Evolutionary conservation across 2,113 vertebrate genomes (phyloP), one percentile per base, ranked within the genome.

Genomic region (Ramphastos sulfuratus): DNA sequence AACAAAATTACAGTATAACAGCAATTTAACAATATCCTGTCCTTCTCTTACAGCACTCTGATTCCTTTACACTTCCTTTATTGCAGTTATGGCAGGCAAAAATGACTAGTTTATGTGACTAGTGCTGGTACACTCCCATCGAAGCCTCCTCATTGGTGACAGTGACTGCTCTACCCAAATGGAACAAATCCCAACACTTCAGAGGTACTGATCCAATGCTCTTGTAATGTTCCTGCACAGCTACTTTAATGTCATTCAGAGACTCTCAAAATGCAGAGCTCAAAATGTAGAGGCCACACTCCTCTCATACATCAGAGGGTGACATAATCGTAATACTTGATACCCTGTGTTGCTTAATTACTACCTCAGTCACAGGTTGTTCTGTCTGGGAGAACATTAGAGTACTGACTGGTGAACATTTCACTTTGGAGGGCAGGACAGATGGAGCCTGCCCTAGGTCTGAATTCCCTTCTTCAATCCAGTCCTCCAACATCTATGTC

Each of bases 381-480:
- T 83, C 12, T 75, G 30, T 33, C 20, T 71, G 20, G 9, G 30
- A 58, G 6, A 82, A 11, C 13, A 71, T 37, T 50, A 42, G 16
- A 20, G 27, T 58, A 67, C 8, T 1, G 0, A 48, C 78, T 46
- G 21, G 16, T 33, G 37, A 71, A 35, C 52, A 54, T 54, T 64
- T 61, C n/a, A 15, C 7, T 33, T 19, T 33, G 4, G 15, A 30
- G 54, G 2, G 70, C 25, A 73, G 55, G 44, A 70, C 2, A 11
- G 42, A 55, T 1, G 0, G 15, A 70, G 21, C 37, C 35, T 7
- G 2, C 24, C 25, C 27, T 2, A 0, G 7, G 5, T 30, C 31
- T 67, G 11, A 17, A 71, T 72, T 17, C 35, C 4, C 9, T 52
- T 48, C 18, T 12, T 82, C 55, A 89, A 4, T 35, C 4, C 52